These are phyloP conservation scores for Dermochelys coriacea DNA, from an alignment of 2,797 vertebrate genomes.

Conservation along the genomic window DNA sequence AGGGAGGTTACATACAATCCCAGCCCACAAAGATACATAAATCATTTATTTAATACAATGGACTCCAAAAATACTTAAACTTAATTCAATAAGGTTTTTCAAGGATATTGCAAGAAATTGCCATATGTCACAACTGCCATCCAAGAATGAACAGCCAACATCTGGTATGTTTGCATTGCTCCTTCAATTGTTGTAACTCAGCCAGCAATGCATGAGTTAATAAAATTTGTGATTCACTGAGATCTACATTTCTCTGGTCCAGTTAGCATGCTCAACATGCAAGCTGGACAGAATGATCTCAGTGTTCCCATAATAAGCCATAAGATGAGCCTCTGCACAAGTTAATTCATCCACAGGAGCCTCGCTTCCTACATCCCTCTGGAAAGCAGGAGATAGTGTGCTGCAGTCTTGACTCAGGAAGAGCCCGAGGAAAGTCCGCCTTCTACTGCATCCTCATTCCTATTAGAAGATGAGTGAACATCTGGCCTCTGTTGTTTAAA, in stretches of 20 bases:
- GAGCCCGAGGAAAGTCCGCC: too few species aligned
- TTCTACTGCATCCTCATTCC: too few species aligned
- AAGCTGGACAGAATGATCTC: neutral
- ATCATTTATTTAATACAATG: too few species aligned
- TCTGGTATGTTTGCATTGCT: neutral
- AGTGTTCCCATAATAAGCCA: neutral
- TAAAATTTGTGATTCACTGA: slow-evolving; percentile 14
- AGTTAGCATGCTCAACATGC: slow-evolving; percentile 6
- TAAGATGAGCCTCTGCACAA: neutral
- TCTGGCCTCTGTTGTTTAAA: too few species aligned
- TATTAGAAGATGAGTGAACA: too few species aligned
- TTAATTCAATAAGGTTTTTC: neutral
- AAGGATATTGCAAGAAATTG: neutral
- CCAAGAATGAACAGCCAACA: neutral
- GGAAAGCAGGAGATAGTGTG: too few species aligned
- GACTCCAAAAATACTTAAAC: too few species aligned
- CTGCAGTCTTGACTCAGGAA: too few species aligned
- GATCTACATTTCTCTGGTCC: slow-evolving; percentile 34
- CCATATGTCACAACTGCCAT: neutral
- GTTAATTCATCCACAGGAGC: too few species aligned
- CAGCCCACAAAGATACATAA: too few species aligned
- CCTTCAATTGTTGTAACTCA: slow-evolving; percentile 7
- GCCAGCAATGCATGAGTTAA: slow-evolving; percentile 36
- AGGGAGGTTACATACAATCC: too few species aligned
- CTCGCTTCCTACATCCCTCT: too few species aligned